Evolutionary conservation across 2,888 invertebrate genomes (phyloP), one percentile per base, ranked within the genome.

Genomic region (Scaeva pyrastri): DNA sequence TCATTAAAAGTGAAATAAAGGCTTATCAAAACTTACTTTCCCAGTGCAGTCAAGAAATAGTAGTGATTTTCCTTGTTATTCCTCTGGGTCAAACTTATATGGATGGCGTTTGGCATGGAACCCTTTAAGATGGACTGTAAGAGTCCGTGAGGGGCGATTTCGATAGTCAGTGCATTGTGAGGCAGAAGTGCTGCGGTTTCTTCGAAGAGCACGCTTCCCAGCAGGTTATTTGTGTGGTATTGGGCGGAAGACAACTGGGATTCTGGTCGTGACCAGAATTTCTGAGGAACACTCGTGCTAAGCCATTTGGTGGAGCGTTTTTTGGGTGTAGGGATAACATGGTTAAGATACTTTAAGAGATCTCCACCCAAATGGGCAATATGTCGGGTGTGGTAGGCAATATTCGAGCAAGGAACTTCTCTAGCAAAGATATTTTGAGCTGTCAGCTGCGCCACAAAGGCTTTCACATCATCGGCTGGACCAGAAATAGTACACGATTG

Each of bases 401-500:
- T 96, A 89, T 97, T 97, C 60, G 96, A 95, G 89, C 97, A 96
- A 48, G 96, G 95, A 0, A 98, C 97, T 89, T 96, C 95, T 87
- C 95, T 94, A 0, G 97, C 97, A 90, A 97, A 97, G 58, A 97
- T 94, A 2, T 95, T 96, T 88, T 96, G 94, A 0, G 93, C 94
- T 75, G 94, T 93, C 48, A 97, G 92, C 88, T 95, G 93, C 6
- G 93, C 93, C 0, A 96, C 95, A 90, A 96, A 96, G 70, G 90
- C 91, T 89, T 94, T 93, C 90, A 97, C 94, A 56, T 94, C 93
- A 5, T 95, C 95, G 48, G 94, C 94, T 0, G 97, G 97, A 0
- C 98, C 98, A 0, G 97, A 97, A 88, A 98, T 95, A n/a, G 97
- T 98, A 70, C 96, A 96, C 60, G 96, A 97, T 89, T 97, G 96